Evolutionary conservation across 2,797 vertebrate species (phyloP), one percentile per base, ranked within the genome.

Genomic region (Syndactyla subalaris): DNA sequence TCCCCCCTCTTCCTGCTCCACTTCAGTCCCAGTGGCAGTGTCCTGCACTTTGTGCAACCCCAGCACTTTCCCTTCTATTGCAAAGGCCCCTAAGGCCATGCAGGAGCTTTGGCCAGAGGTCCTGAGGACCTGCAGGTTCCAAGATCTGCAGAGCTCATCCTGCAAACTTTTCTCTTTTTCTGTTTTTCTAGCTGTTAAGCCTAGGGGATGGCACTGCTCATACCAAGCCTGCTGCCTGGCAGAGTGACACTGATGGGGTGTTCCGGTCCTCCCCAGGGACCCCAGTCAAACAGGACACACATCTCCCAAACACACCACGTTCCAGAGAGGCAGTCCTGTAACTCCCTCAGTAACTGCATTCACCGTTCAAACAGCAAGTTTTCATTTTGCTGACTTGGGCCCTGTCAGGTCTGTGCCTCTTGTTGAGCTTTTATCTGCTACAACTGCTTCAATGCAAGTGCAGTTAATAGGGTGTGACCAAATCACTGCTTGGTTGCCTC

Each of bases 271-370:
- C 68, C 41, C 45, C 45, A 41, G 30, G 6, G 14, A 67, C 23
- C 17, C 46, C 0, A 0, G 55, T 34, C 6, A 0, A 70, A 59
- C 9, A 5, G 48, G 27, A 43, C 4, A 11, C n/a, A 18, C 36
- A 26, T 8, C 6, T 62, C 20, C 21, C 55, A 79, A 11, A 39
- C 17, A 15, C 24, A 81, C 29, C 58, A 51, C 18, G 34, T 9
- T 46, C 9, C 87, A 70, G 43, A 82, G 71, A 57, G 63, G 46
- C 63, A 57, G 41, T 8, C 13, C 49, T 23, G 21, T 34, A 9
- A 14, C 23, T 70, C 43, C 29, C 65, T n/a, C 9, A 3, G 48
- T 43, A 13, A 24, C 2, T 38, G 7, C 16, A 7, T 30, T 84
- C 52, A 12, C 51, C 38, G 9, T 32, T 61, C 72, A 52, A 20